Evolutionary conservation across 2,113 vertebrate species (phyloP).

Genomic region (Oryzias celebensis): DNA sequence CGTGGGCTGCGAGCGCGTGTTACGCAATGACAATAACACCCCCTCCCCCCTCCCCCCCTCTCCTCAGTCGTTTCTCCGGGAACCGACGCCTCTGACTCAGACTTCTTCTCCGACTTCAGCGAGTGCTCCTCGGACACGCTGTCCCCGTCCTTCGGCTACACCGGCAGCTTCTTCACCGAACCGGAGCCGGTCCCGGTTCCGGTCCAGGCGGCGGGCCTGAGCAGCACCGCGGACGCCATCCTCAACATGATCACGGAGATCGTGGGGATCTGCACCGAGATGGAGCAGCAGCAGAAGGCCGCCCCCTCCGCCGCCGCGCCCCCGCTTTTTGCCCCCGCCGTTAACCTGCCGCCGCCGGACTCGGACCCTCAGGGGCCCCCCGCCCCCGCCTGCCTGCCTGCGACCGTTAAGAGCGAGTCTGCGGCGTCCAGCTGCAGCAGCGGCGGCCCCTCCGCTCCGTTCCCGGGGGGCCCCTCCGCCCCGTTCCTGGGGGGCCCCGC

Average conservation of each 20-base stretch:
- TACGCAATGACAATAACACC: constrained; percentile 51
- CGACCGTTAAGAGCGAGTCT: constrained; percentile 80
- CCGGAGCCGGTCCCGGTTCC: constrained; percentile 58
- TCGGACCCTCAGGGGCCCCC: constrained; percentile 49
- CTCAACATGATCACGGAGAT: constrained; percentile 96
- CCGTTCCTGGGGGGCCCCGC: constrained; percentile 34
- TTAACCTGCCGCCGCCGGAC: background rate
- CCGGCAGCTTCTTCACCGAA: constrained; percentile 87
- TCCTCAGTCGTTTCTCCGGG: constrained; percentile 80
- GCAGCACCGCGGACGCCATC: constrained; percentile 89
- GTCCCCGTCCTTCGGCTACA: constrained; percentile 85
- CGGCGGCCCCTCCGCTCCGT: constrained; percentile 72
- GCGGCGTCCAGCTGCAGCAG: constrained; percentile 73
- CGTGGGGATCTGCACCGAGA: constrained; percentile 86
- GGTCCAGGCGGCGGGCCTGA: constrained; percentile 73
- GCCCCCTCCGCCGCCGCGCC: constrained; percentile 37
- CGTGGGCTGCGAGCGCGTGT: constrained; percentile 19
- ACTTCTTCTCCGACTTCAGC: constrained; percentile 83
- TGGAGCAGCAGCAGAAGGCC: constrained; percentile 58
- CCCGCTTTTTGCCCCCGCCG: background rate
- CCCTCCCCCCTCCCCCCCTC: constrained; percentile 27
- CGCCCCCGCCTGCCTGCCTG: constrained; percentile 17
- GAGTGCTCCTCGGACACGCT: constrained; percentile 76
- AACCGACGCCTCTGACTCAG: constrained; percentile 79
- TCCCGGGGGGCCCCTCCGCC: constrained; percentile 14